phyloP scores from a whole-genome alignment of 2,888 invertebrate species.

The Xylocampa areola region DNA sequence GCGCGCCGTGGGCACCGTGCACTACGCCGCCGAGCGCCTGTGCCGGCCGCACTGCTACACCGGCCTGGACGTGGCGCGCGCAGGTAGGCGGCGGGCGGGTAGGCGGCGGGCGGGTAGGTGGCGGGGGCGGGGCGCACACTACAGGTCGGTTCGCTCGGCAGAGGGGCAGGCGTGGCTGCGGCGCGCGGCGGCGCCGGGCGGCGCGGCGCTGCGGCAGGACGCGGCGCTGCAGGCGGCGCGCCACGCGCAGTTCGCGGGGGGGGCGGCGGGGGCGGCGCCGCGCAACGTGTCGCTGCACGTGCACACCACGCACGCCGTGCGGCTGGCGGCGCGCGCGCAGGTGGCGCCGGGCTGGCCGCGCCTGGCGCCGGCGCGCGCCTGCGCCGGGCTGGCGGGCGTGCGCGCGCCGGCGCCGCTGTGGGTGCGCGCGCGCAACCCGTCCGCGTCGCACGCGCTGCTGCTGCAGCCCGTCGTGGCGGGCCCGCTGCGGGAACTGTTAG shows the following conservation, averaged over 20 bases:
- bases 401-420: constrained; percentile 90
- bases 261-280: constrained; percentile 56
- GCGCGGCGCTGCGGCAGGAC: constrained; percentile 58
- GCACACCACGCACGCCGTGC: constrained; percentile 92
- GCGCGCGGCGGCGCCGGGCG: constrained; percentile 64
- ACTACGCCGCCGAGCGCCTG: constrained; percentile 92
- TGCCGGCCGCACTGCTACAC: constrained; percentile 94
- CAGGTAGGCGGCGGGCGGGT: constrained; percentile 81
- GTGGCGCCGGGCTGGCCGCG: constrained; percentile 63
- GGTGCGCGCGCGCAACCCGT: constrained; percentile 93
- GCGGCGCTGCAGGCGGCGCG: constrained; percentile 51
- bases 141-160: constrained; percentile 57
- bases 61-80: constrained; percentile 91
- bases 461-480: constrained; percentile 88
- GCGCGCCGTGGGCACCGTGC: constrained; percentile 90
- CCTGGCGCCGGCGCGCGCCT: constrained; percentile 28
- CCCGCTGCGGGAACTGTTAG: constrained; percentile 41
- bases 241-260: constrained; percentile 42
- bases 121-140: constrained; percentile 70
- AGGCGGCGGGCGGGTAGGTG: constrained; percentile 27
- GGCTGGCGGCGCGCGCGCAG: constrained; percentile 57
- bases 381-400: constrained; percentile 60
- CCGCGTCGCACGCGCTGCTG: constrained; percentile 91
- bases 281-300: constrained; percentile 93
- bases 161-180: constrained; percentile 70